Evolutionary conservation across 92 coral and sea anemone genomes (phyloP), one percentile per base, ranked within the genome.

Genomic region (Epizoanthus rinbou): DNA sequence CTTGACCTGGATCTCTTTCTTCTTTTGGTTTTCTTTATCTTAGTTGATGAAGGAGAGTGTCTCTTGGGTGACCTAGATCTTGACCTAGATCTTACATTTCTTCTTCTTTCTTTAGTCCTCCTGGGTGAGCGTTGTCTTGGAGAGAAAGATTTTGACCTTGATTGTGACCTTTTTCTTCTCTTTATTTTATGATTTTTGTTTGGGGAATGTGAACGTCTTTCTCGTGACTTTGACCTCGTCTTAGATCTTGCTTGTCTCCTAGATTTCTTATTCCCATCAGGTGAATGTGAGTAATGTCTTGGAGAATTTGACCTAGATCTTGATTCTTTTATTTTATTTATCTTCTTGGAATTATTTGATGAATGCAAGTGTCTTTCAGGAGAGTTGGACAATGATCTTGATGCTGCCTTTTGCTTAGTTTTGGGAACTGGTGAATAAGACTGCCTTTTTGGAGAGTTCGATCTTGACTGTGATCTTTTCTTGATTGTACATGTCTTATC

Each of bases 221-320:
- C 81, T 8, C 25, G 23, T 23, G 81, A 75, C 17, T 5, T 2
- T 17, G 89, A 88, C 21, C 78, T 28, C 2, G 31, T 28, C 17
- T 5, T 66, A 37, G 85, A 80, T 25, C 62, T 91, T 43, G 41
- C 41, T 69, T 84, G 85, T 80, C 82, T 84, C 58, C 56, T 80
- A 17, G 63, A 43, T 39, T 37, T 58, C 24, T 19, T 35, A 76
- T 24, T 58, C 62, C 81, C 57, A 57, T 59, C 31, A 59, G 50
- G 54, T 35, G 81, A 76, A 59, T 58, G 43, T 59, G 81, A 76
- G n/a, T 59, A 9, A 50, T 13, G 68, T 7, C 35, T 43, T 33
- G 69, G 62, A 1, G 81, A 76, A 67, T 59, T 64, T 52, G 86
- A 81, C 1, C 50, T 54, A 8, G 85, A 86, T 69, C 80, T 85